Evolutionary conservation across 2,113 vertebrate species (phyloP).

Genomic region (Phrynosoma blainvillii): DNA sequence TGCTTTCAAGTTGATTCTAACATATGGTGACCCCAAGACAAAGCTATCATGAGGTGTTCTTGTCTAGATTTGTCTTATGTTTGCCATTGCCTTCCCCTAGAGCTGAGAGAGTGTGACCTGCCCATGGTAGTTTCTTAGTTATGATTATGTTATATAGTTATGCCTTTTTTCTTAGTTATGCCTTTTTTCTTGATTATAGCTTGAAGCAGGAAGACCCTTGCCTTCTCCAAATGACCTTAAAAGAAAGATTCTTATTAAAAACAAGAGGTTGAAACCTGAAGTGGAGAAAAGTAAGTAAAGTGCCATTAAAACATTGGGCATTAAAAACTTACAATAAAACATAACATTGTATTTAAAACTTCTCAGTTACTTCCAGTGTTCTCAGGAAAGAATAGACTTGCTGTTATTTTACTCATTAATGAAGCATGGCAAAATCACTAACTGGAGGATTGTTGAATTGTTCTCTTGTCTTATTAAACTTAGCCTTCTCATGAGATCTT

Average conservation of each 20-base stretch:
- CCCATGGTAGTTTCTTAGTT: not conserved
- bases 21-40: no score
- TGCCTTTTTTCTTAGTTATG: conserved; percentile 38
- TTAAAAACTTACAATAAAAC: no score
- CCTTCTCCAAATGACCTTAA: conserved; percentile 95
- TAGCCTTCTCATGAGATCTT: not conserved
- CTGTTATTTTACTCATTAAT: not conserved
- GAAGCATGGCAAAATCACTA: not conserved
- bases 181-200: conserved; percentile 75
- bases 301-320: not conserved
- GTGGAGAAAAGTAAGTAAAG: conserved; percentile 93
- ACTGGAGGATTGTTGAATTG: not conserved
- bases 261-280: conserved; percentile 97
- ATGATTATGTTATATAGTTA: no score
- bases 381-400: not conserved
- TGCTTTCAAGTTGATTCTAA: no score
- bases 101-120: no score
- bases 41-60: no score
- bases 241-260: conserved; percentile 99
- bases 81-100: no score
- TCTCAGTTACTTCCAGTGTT: not conserved
- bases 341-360: not conserved
- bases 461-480: not conserved
- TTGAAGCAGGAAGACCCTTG: conserved; percentile 87
- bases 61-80: no score